These are phyloP conservation scores for Poeciliopsis turrubarensis DNA, from an alignment of 2,113 vertebrate genomes.

Conservation along the genomic window DNA sequence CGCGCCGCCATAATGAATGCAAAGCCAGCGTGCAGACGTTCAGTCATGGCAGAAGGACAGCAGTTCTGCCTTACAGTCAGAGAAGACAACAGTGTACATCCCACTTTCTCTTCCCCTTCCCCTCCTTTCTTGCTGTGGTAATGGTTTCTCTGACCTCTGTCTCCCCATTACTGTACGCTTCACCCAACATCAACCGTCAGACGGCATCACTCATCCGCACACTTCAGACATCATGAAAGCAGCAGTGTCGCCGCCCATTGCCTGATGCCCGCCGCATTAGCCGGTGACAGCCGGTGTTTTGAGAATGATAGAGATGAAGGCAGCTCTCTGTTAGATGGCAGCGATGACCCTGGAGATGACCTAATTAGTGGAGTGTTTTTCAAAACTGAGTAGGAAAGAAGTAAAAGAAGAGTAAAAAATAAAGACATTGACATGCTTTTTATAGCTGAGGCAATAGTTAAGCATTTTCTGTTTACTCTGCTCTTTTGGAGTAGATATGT, in stretches of 20 bases:
- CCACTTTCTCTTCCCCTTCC: constrained; percentile 54
- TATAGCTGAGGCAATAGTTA: not conserved
- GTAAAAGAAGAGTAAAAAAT: constrained; percentile 14
- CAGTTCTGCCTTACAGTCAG: constrained; percentile 56
- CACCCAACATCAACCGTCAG: constrained; percentile 76
- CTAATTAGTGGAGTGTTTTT: constrained; percentile 60
- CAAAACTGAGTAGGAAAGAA: constrained; percentile 24
- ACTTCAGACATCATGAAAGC: constrained; percentile 62
- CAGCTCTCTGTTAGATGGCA: constrained; percentile 50
- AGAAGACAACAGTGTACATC: constrained; percentile 60
- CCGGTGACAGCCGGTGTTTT: constrained; percentile 65
- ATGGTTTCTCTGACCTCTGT: constrained; percentile 79
- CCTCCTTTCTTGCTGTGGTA: constrained; percentile 59
- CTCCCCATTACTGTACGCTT: constrained; percentile 76
- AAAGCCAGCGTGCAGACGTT: constrained; percentile 39
- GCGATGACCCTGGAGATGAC: constrained; percentile 68
- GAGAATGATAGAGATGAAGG: constrained; percentile 52
- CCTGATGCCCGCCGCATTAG: constrained; percentile 42
- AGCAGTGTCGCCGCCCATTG: constrained; percentile 50
- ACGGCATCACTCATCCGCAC: constrained; percentile 71
- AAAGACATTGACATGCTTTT: constrained; percentile 4
- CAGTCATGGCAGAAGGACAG: constrained; percentile 65
- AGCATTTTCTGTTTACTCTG: not conserved
- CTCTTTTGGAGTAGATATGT: not conserved
- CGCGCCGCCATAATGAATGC: constrained; percentile 52